Evolutionary conservation across 2,113 vertebrate genomes (phyloP).

Genomic region (Dicerorhinus sumatrensis): DNA sequence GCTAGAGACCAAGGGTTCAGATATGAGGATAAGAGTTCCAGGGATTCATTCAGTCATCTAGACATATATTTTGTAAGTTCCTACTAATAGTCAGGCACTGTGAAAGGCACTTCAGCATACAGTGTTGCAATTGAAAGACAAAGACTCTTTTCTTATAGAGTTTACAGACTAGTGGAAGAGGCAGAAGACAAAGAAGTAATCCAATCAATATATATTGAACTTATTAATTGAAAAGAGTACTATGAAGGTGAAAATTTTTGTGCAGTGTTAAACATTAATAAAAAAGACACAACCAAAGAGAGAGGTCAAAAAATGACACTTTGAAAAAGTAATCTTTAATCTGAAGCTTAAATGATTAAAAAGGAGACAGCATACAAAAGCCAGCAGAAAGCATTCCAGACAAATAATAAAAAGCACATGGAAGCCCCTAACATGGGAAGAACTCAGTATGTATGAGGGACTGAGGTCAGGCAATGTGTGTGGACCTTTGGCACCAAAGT

Average conservation of each 20-base stretch:
- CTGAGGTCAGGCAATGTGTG: neutral
- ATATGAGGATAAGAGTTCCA: neutral
- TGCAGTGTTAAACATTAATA: neutral
- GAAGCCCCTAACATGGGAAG: neutral
- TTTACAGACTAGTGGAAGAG: neutral
- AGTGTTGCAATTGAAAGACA: neutral
- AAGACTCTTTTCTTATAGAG: neutral
- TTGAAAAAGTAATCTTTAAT: neutral
- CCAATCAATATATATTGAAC: neutral
- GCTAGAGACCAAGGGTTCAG: neutral
- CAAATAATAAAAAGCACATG: neutral
- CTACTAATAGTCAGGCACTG: neutral
- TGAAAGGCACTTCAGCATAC: neutral
- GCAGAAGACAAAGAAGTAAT: neutral
- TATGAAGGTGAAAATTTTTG: neutral
- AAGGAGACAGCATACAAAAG: neutral
- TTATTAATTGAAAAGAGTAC: neutral
- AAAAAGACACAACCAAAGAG: neutral
- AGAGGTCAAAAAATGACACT: neutral
- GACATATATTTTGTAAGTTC: neutral
- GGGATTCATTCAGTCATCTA: neutral
- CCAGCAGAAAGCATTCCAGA: neutral
- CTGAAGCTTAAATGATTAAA: neutral
- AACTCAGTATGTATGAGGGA: neutral
- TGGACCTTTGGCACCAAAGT: neutral